phyloP scores from a whole-genome alignment of 92 coral and sea anemone genomes.

The Epizoanthus rinbou region DNA sequence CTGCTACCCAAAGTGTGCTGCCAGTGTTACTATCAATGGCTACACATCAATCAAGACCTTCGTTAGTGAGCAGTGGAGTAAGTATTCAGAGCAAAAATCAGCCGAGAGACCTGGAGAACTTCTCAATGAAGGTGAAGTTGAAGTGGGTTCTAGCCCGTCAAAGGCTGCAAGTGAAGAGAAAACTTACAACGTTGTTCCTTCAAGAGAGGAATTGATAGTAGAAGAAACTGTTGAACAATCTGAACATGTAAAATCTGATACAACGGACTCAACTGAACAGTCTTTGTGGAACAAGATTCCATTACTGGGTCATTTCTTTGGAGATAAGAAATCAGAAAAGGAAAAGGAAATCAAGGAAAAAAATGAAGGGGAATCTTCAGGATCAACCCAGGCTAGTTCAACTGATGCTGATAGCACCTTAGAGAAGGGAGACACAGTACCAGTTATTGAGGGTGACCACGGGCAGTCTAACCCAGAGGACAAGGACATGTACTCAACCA shows the following conservation, averaged over 20 bases:
- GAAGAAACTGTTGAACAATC: slow-evolving; percentile 14
- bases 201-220: slow-evolving; percentile 28
- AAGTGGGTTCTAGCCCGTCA: slow-evolving; percentile 5
- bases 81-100: slow-evolving; percentile 57
- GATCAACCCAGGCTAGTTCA: background rate
- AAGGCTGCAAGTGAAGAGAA: slow-evolving; percentile 54
- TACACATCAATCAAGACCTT: slow-evolving; percentile 63
- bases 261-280: slow-evolving; percentile 32
- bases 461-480: slow-evolving; percentile 97
- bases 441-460: slow-evolving; percentile 65
- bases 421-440: slow-evolving; percentile 28
- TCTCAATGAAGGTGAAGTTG: slow-evolving; percentile 12
- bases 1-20: slow-evolving; percentile 91
- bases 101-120: slow-evolving; percentile 33
- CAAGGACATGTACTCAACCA: slow-evolving; percentile 94
- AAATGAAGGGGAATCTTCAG: slow-evolving; percentile 25
- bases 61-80: slow-evolving; percentile 52
- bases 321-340: slow-evolving; percentile 31
- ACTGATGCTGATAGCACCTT: background rate
- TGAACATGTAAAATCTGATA: slow-evolving; percentile 17
- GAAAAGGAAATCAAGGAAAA: background rate
- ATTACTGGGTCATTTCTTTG: slow-evolving; percentile 51
- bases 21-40: slow-evolving; percentile 58
- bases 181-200: slow-evolving; percentile 45
- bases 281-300: slow-evolving; percentile 64